Evolutionary conservation across 1,140 invertebrate species (phyloP).

Genomic region (Drosophila tristis): DNA sequence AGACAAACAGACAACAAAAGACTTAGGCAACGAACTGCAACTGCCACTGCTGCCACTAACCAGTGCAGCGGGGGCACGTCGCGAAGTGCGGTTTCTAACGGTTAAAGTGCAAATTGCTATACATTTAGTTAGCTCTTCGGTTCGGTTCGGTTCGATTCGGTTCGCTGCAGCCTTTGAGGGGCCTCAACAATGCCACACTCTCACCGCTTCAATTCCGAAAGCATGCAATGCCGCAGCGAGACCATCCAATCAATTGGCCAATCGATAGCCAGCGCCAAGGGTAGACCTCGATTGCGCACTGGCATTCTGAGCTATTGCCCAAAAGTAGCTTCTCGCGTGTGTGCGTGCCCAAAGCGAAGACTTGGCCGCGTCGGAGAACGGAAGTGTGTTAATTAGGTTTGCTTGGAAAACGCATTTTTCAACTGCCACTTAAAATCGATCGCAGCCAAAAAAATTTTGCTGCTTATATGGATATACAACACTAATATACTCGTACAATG

Average conservation of each 20-base stretch:
- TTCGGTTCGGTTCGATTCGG: conserved; percentile 15
- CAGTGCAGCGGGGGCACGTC: conserved; percentile 31
- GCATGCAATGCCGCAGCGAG: not conserved
- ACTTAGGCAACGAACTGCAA: conserved; percentile 74
- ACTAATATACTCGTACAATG: no score
- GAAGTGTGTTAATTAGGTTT: conserved; percentile 71
- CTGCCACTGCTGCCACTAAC: conserved; percentile 15
- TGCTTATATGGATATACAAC: conserved; percentile 19
- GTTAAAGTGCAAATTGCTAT: conserved; percentile 72
- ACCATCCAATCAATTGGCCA: conserved; percentile 32
- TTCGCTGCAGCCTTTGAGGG: not conserved
- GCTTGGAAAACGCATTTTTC: conserved; percentile 49
- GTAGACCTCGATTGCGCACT: conserved; percentile 37
- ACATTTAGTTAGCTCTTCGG: conserved; percentile 54
- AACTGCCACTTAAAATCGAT: conserved; percentile 57
- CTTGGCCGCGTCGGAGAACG: conserved; percentile 27
- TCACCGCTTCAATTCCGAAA: conserved; percentile 22
- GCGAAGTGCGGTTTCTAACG: conserved; percentile 61
- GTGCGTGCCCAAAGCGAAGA: conserved; percentile 61
- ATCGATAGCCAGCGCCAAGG: conserved; percentile 57
- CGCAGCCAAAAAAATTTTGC: conserved; percentile 30
- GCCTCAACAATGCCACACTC: conserved; percentile 53
- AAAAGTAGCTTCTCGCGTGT: conserved; percentile 31
- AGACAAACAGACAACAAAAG: conserved; percentile 60
- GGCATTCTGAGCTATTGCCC: conserved; percentile 55